Evolutionary conservation across 2,113 vertebrate species (phyloP).

Genomic region (Alectura lathami): DNA sequence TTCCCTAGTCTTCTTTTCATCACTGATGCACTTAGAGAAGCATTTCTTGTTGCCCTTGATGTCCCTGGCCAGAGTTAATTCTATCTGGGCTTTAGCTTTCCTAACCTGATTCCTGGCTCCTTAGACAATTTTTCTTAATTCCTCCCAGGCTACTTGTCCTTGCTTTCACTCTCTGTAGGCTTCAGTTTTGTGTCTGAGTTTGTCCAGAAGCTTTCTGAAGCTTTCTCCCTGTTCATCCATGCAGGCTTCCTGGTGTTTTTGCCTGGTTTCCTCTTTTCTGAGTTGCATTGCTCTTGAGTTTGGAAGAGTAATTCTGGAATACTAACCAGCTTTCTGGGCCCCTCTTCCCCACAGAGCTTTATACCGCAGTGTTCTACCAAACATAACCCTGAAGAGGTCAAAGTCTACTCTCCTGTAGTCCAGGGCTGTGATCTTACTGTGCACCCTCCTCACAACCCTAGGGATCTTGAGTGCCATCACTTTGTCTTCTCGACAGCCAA

Average conservation of each 20-base stretch:
- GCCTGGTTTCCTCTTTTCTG: background rate
- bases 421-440: background rate
- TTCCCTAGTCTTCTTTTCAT: too few relatives aligned
- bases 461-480: background rate
- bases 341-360: background rate
- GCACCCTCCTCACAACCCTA: background rate
- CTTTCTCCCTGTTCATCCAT: background rate
- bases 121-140: background rate
- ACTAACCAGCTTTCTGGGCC: background rate
- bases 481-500: background rate
- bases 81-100: too few relatives aligned
- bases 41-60: background rate
- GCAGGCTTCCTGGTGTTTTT: background rate
- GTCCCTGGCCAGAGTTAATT: background rate
- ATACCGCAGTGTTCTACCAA: background rate
- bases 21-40: background rate
- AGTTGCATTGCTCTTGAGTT: background rate
- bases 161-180: background rate
- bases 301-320: background rate
- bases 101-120: background rate
- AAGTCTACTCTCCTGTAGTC: background rate
- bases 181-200: background rate
- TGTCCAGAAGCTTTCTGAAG: too few relatives aligned
- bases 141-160: background rate
- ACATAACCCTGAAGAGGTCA: background rate